phyloP scores from a whole-genome alignment of 2,113 vertebrate genomes.

The Urocitellus parryii region DNA sequence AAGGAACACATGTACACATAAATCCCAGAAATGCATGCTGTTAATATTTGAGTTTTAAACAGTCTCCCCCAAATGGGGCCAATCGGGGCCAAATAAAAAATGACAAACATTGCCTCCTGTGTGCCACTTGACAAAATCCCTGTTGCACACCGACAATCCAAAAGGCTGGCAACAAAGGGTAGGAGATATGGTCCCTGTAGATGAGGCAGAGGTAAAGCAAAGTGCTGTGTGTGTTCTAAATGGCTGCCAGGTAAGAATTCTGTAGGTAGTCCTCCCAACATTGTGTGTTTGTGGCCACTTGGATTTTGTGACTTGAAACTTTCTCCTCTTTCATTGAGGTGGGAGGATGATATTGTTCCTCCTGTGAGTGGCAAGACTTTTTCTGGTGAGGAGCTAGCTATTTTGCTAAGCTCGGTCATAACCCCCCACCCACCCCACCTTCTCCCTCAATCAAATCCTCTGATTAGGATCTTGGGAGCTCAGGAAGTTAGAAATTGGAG shows the following conservation, averaged over 20 bases:
- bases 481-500: not conserved
- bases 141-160: not conserved
- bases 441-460: not conserved
- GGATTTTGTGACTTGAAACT: not conserved
- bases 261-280: too few relatives aligned
- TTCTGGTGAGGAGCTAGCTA: not conserved
- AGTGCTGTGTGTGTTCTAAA: rapidly evolving
- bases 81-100: not conserved
- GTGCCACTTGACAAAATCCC: not conserved
- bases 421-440: rapidly evolving
- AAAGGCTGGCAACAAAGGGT: not conserved
- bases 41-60: slow-evolving; percentile 9
- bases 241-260: not conserved
- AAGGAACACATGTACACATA: not conserved
- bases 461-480: not conserved
- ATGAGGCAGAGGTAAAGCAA: not conserved
- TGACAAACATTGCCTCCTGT: not conserved
- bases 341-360: not conserved
- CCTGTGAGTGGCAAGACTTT: not conserved
- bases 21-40: not conserved
- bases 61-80: not conserved
- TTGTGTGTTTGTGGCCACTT: not conserved
- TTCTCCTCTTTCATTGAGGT: not conserved
- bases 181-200: not conserved
- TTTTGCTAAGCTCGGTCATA: not conserved